Evolutionary conservation across 2,797 vertebrate species (phyloP), one percentile per base, ranked within the genome.

Genomic region (Euphonia xanthogaster): DNA sequence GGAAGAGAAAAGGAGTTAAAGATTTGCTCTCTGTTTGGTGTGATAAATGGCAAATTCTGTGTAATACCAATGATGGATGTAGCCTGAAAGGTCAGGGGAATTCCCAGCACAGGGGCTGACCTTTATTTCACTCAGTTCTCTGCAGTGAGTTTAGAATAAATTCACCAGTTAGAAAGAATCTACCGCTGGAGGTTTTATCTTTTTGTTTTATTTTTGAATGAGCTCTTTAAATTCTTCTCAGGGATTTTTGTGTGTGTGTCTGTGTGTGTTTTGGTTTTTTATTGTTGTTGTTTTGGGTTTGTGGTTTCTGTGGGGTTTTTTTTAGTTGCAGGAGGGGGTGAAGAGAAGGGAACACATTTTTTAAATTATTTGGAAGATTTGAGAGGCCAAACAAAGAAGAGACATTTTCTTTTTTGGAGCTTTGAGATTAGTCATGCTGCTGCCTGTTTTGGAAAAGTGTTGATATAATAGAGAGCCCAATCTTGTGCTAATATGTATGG

Each of bases 21-120:
- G 88, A 90, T 94, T 94, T 96, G 93, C 78, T 96, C 87, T 97
- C 91, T 97, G 94, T 94, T 96, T 93, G 83, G 91, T 86, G 93
- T 97, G 96, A 97, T 97, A 97, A 97, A 97, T 97, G 97, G 96
- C 97, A 97, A 35, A 2, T 96, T 95, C 97, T 94, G 30, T 97
- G 96, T 96, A 97, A 97, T 97, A 94, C 93, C 92, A 67, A 93
- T 98, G 97, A 97, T 96, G 96, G 97, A 98, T 97, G 97, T 92
- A 98, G 98, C 98, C 98, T 96, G 98, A 98, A 99, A 99, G 99
- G 99, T 98, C 98, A 99, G 48, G 98, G 97, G 97, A 98, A 98
- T 98, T 99, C 99, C 99, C 98, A 99, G 98, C 98, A 98, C 98
- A 98, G 98, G 96, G 94, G 71, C 98, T 99, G 98, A 99, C 99